Evolutionary conservation across 2,888 invertebrate genomes (phyloP), one percentile per base, ranked within the genome.

Genomic region (Dynastes hyllus): DNA sequence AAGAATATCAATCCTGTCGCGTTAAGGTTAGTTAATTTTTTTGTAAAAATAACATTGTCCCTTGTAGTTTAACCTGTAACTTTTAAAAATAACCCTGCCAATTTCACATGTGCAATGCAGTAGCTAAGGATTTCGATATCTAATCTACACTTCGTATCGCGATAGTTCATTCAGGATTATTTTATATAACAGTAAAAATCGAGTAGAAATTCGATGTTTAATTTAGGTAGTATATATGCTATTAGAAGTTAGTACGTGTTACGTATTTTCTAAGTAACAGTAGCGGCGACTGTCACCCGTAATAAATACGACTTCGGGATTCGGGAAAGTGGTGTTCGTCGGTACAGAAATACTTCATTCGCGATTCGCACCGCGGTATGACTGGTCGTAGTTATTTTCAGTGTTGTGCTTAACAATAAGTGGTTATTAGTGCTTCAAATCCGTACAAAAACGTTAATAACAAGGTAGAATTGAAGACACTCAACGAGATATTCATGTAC

Each of bases 261-360:
- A 16, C 55, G 55, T 58, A 58, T 58, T 27, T 58, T 58, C 55
- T 58, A 58, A 58, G 55, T 22, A 58, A 22, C 22, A 58, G 16
- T 22, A 58, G 16, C 22, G 8, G 22, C 55, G 55, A 58, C 22
- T 58, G 55, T 58, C 22, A 22, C 22, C 55, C 55, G 55, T 58
- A 58, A 58, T 58, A 58, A 58, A 58, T 58, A 58, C 55, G 8
- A 58, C 55, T 22, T 58, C 55, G 55, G 55, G 55, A 58, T 67
- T 67, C 40, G 66, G 66, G 66, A 67, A 67, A 67, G 66, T 67
- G 66, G 66, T 67, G 22, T 67, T 22, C 66, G 37, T 16, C 40
- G 22, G 66, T 67, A 40, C 66, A 67, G 66, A 67, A 67, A 67
- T 67, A 67, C 37, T 66, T 67, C 66, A 67, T 67, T 67, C 66